phyloP scores from a whole-genome alignment of 2,888 invertebrate genomes.

The Lysandra coridon region DNA sequence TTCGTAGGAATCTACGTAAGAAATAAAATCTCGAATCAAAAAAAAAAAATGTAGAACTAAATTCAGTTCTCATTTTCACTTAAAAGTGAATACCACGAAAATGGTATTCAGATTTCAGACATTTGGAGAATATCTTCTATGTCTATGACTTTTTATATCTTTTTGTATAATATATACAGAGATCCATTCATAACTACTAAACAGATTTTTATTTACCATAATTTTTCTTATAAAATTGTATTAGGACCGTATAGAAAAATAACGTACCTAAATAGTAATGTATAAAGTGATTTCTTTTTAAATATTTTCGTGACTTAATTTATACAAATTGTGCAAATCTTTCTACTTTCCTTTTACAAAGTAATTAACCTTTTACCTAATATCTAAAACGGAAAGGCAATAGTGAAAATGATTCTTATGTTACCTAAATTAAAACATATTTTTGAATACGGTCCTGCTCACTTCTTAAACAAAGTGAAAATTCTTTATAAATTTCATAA shows the following conservation, averaged over 20 bases:
- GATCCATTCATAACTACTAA: not conserved
- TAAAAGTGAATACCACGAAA: not conserved
- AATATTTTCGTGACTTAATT: slow-evolving; percentile 20
- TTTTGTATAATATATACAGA: slow-evolving; percentile 20
- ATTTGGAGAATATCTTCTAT: not conserved
- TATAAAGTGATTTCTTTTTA: slow-evolving; percentile 14
- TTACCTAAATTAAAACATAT: slow-evolving; percentile 17
- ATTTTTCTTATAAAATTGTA: slow-evolving; percentile 1
- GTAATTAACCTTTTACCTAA: slow-evolving; percentile 1
- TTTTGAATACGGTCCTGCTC: slow-evolving; percentile 30
- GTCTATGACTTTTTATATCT: not conserved
- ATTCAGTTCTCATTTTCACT: not conserved
- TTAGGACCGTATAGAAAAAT: slow-evolving; percentile 5
- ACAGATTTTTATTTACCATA: not conserved
- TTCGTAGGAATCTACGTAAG: not conserved
- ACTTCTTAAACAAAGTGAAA: slow-evolving; percentile 38
- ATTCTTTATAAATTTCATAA: slow-evolving; percentile 37
- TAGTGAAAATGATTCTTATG: not conserved
- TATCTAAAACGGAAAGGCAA: not conserved
- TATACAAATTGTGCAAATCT: slow-evolving; percentile 28
- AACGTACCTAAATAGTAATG: not conserved
- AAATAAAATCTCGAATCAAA: not conserved
- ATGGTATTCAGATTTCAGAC: not conserved
- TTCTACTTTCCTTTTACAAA: slow-evolving; percentile 4
- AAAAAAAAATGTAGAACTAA: too few relatives aligned